Percentiles rank a stretch among this genome's conserved stretches.
These are phyloP conservation scores for Sphyrna mokarran DNA, from an alignment of 2,113 vertebrate species.

Conservation along the genomic window DNA sequence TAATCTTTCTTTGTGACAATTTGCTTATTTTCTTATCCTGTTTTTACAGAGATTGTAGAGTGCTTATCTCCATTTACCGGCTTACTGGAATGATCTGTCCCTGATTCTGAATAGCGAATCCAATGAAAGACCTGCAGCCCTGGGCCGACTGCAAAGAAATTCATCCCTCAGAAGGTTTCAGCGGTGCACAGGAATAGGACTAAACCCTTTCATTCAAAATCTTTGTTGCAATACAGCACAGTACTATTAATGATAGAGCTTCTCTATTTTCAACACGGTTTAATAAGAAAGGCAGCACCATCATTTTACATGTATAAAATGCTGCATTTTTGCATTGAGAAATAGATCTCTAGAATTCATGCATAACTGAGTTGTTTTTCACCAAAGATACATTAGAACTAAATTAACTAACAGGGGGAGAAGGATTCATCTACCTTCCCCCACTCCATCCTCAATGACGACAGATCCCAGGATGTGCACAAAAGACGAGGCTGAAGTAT, in stretches of 20 bases:
- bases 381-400: not conserved
- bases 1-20: slow-evolving; percentile 21
- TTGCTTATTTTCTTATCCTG: slow-evolving; percentile 74
- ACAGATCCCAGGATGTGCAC: too few species aligned
- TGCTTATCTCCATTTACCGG: slow-evolving; percentile 77
- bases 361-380: not conserved
- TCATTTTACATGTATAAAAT: not conserved
- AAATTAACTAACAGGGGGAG: not conserved
- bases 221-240: not conserved
- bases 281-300: not conserved
- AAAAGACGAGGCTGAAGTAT: too few species aligned
- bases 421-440: too few species aligned
- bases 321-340: not conserved
- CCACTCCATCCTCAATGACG: too few species aligned
- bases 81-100: slow-evolving; percentile 69
- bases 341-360: not conserved
- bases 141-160: not conserved
- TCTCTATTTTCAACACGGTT: not conserved
- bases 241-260: not conserved
- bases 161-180: not conserved
- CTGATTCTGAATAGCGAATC: slow-evolving; percentile 65
- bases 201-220: not conserved
- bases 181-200: not conserved
- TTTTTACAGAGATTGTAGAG: slow-evolving; percentile 74
- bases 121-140: slow-evolving; percentile 47